Evolutionary conservation across 2,888 invertebrate genomes (phyloP), one percentile per base, ranked within the genome.

Genomic region (Leucania comma): DNA sequence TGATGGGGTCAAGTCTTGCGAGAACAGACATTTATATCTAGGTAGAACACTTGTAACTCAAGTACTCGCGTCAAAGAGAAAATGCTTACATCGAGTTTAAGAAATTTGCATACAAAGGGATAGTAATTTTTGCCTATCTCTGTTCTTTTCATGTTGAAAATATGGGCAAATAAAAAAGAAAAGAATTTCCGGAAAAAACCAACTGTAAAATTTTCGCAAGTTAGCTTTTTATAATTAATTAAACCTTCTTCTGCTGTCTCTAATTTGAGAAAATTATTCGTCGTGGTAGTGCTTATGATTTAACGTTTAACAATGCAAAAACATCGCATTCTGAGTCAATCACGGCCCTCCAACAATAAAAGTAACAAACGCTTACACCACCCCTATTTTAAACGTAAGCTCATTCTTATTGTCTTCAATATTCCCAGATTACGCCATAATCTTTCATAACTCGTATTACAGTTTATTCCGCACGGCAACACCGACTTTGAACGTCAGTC

Each of bases 401-500:
- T 94, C 90, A 94, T 95, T 95, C 80, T 95, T 93, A 95, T 95
- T 95, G 95, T 95, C 94, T 95, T 94, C 94, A 95, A 95, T 96
- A 95, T 95, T 95, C 95, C 95, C 95, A 95, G 95, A 95, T 96
- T 96, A 96, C 92, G 90, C 89, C 85, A 86, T 94, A 96, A 96
- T 95, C 95, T 93, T 95, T 95, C 94, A 95, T 95, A 95, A 95
- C 93, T 92, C 89, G 91, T 91, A 94, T 92, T 94, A 94, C 95
- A 93, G 95, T 95, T 96, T 95, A 95, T 96, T 96, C 93, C 94
- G 94, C 95, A 94, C 95, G 95, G 94, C 92, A 95, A 95, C 95
- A 94, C 92, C 93, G 92, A 91, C 94, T 93, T 93, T 93, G 88
- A 91, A 91, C 93, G 94, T 95, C 95, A 95, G 90, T 94, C 94